Percentiles rank a stretch among this genome's conserved stretches.
phyloP scores from a whole-genome alignment of 1,140 invertebrate genomes.

The Leguminivora glycinivorella region DNA sequence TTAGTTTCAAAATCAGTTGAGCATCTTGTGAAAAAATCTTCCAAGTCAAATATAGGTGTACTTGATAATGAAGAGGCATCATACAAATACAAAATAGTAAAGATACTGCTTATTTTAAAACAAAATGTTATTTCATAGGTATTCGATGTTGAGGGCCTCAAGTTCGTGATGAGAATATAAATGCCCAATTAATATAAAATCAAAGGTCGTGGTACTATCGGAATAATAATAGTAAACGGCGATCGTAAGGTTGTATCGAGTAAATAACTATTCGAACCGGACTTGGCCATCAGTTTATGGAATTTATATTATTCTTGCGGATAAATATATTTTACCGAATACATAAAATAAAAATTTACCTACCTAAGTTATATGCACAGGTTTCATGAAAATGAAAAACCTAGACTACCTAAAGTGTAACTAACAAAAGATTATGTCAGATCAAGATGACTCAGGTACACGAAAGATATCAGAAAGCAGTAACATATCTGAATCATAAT shows the following conservation, averaged over 20 bases:
- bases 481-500: too few species aligned
- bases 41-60: too few species aligned
- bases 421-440: too few species aligned
- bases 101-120: background rate
- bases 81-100: background rate
- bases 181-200: conserved; percentile 5
- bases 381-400: background rate
- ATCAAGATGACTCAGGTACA: too few species aligned
- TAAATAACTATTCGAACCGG: background rate
- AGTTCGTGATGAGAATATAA: conserved; percentile 1
- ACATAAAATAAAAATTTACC: too few species aligned
- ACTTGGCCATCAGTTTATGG: background rate
- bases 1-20: too few species aligned
- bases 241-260: conserved; percentile 5
- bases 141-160: conserved; percentile 6
- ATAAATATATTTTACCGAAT: too few species aligned
- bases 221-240: background rate
- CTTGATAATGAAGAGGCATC: too few species aligned
- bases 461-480: too few species aligned
- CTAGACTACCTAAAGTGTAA: too few species aligned
- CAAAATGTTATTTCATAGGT: background rate
- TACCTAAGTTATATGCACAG: background rate
- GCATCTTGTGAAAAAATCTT: too few species aligned
- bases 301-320: background rate
- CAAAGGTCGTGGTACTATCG: conserved; percentile 11